phyloP scores from a whole-genome alignment of 30 jellyfish, hydroid and myxozoan genomes.

The Turritopsis dohrnii region DNA sequence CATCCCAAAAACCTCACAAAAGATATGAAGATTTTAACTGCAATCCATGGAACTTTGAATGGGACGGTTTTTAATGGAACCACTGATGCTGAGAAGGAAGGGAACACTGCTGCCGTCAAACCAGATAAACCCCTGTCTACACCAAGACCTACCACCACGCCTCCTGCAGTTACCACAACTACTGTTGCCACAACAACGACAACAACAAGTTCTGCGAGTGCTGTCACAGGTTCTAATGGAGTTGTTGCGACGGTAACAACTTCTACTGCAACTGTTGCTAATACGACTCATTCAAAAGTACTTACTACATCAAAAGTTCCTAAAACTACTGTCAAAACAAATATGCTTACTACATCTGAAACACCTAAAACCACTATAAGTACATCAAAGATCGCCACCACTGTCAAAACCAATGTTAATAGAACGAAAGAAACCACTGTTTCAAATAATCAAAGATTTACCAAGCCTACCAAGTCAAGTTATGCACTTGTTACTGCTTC shows the following conservation, averaged over 20 bases:
- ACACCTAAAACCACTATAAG: background rate
- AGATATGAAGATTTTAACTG: slow-evolving; percentile 20
- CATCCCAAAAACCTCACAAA: background rate
- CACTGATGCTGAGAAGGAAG: background rate
- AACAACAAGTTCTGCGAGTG: background rate
- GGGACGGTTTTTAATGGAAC: background rate
- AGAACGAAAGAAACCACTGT: background rate
- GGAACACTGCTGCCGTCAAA: background rate
- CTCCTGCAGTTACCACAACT: background rate
- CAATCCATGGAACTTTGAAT: slow-evolving; percentile 10
- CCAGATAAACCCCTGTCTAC: background rate
- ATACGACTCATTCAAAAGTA: background rate
- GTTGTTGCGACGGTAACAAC: background rate
- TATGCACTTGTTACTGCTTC: background rate
- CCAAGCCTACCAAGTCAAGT: background rate
- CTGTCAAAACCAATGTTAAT: background rate
- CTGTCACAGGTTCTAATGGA: background rate
- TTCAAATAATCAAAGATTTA: background rate
- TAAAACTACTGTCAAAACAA: background rate
- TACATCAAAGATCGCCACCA: background rate
- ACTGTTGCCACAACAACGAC: background rate
- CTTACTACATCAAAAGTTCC: background rate
- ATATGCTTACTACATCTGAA: background rate
- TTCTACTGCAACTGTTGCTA: background rate
- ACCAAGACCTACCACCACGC: background rate